These are phyloP conservation scores for Notolabrus celidotus DNA, from an alignment of 2,797 vertebrate species.

Conservation along the genomic window DNA sequence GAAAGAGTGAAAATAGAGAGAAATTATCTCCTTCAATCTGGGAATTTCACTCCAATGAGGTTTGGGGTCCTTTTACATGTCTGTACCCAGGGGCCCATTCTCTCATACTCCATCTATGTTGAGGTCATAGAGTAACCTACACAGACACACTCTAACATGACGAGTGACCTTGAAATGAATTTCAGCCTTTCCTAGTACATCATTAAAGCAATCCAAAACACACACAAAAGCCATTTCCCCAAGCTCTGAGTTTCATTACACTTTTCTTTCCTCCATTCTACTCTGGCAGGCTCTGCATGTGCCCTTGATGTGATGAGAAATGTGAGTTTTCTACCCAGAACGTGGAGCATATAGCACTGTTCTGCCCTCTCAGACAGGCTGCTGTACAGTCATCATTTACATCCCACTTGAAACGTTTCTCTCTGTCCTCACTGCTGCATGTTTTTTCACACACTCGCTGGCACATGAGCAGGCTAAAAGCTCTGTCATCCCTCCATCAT, in stretches of 20 bases:
- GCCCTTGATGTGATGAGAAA: slow-evolving; percentile 75
- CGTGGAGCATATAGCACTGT: slow-evolving; percentile 21
- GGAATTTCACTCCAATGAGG: neutral
- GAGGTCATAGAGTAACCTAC: slow-evolving; percentile 22
- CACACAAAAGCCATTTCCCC: slow-evolving; percentile 61
- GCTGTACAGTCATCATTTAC: slow-evolving; percentile 64
- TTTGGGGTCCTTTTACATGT: neutral
- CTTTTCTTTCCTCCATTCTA: slow-evolving; percentile 62
- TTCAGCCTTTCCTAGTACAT: slow-evolving; percentile 40
- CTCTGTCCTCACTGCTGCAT: slow-evolving; percentile 57
- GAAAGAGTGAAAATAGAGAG: too few species aligned
- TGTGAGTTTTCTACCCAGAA: slow-evolving; percentile 58
- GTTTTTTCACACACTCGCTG: slow-evolving; percentile 55
- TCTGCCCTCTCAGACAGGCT: slow-evolving; percentile 43
- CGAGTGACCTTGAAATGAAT: slow-evolving; percentile 72
- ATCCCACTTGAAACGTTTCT: slow-evolving; percentile 70
- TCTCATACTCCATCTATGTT: slow-evolving; percentile 17
- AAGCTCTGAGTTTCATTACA: slow-evolving; percentile 65
- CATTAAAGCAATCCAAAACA: slow-evolving; percentile 68
- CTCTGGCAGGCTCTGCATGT: slow-evolving; percentile 60
- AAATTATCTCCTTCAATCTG: too few species aligned
- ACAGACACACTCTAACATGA: slow-evolving; percentile 38
- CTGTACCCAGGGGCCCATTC: slow-evolving; percentile 4
- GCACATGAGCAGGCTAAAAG: slow-evolving; percentile 75
- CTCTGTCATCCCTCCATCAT: slow-evolving; percentile 76